Base-by-base conservation (phyloP, 2,888 invertebrate species). In the Polydrusus cervinus region DNA sequence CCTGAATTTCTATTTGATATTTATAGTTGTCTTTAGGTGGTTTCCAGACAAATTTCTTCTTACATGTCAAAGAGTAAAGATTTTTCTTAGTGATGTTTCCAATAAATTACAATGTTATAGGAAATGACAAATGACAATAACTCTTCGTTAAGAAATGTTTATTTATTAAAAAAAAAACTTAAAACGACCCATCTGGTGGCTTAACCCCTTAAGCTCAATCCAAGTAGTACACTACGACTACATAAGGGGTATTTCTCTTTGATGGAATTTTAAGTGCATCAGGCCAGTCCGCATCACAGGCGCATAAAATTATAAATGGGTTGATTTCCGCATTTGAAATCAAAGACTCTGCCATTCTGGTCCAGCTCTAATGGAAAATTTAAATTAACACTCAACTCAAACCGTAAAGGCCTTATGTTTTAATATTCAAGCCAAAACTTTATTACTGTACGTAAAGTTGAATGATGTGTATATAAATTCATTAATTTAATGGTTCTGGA, bases 311-410 rank as follows among this genome's bases (percentile, higher is more conserved):
- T 72, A 72, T 72, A 72, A 72, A 72, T 72, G 49, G 67, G 72
- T 72, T 67, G 47, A 72, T 67, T 74, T 61, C 53, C 53, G 74
- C 68, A 68, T 74, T 68, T 38, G 45, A 11, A 68, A 68, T 74
- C 74, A 74, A 74, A 74, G 74, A 62, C 72, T 62, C 60, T 25
- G 43, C 20, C 45, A 45, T 47, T 62, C 45, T 67, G 68, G 47
- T 57, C 65, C 69, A n/a, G 70, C 60, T 74, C 57, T 74, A 70
- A 74, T 74, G 70, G 74, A 74, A 74, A 69, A 70, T 70, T 74
- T 70, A 74, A 74, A 74, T 74, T 74, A 74, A 74, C 70, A 60
- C 70, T 74, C 70, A 47, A 60, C 70, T 70, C 70, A 47, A 47
- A 62, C 53, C 69, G 49, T 70, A 65, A 64, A 60, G 66, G 57